phyloP scores from a whole-genome alignment of 2,797 vertebrate species.

The Orestias chungarensis region DNA sequence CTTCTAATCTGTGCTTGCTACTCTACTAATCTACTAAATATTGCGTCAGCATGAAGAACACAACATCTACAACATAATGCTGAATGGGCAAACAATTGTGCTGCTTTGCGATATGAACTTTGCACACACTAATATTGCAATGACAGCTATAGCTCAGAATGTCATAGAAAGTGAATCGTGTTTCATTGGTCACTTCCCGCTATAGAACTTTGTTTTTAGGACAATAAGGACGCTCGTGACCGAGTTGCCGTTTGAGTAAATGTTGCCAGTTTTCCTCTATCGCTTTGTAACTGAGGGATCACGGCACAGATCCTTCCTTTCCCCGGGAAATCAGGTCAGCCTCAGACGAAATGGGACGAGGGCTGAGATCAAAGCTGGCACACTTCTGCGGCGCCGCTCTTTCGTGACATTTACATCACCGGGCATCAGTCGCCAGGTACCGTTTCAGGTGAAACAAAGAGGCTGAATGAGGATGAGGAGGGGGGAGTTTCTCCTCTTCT shows the following conservation, averaged over 20 bases:
- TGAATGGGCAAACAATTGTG: too few species aligned
- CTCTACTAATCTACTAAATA: too few species aligned
- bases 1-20: too few species aligned
- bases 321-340: constrained; percentile 60
- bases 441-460: constrained; percentile 34
- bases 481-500: constrained; percentile 3
- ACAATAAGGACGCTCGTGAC: not conserved
- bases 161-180: not conserved
- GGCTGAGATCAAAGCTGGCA: constrained; percentile 35
- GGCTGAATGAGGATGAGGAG: constrained; percentile 8
- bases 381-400: constrained; percentile 5
- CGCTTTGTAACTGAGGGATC: constrained; percentile 9
- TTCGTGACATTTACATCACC: constrained; percentile 28
- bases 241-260: not conserved
- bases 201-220: not conserved
- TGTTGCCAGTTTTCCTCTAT: constrained; percentile 3
- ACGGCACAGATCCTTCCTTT: constrained; percentile 37
- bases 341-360: constrained; percentile 13
- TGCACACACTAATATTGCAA: too few species aligned
- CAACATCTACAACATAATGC: too few species aligned
- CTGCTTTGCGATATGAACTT: too few species aligned
- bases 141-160: too few species aligned
- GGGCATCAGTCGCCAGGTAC: constrained; percentile 48
- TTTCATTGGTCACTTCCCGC: not conserved
- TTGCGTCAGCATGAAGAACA: too few species aligned